Percentiles rank a stretch among this genome's conserved stretches.
Evolutionary conservation across 2,888 invertebrate genomes (phyloP).

Genomic region (Eilema caniola): DNA sequence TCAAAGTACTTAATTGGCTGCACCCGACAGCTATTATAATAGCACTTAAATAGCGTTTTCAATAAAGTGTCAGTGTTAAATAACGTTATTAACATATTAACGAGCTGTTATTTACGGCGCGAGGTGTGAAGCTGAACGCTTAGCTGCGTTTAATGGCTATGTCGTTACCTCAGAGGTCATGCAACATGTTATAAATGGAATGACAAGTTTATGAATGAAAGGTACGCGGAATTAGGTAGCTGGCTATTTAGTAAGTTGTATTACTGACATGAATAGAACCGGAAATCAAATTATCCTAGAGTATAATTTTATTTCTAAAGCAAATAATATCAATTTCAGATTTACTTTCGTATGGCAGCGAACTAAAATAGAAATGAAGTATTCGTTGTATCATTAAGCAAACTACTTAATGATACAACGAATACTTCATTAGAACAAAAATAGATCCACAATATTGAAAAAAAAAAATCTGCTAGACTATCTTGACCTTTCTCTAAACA

Average conservation of each 20-base stretch:
- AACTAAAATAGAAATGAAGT: too few species aligned
- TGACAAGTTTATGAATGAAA: constrained; percentile 6
- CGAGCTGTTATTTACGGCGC: constrained; percentile 6
- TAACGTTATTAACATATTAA: constrained; percentile 15
- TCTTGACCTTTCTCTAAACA: constrained; percentile 35
- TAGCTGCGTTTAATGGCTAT: background rate
- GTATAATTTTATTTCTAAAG: too few species aligned
- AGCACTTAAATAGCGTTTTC: constrained; percentile 15
- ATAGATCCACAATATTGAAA: constrained; percentile 41
- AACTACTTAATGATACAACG: background rate
- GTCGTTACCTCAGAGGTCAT: background rate
- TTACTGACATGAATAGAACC: background rate
- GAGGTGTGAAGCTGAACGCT: constrained; percentile 13
- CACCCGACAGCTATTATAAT: constrained; percentile 15
- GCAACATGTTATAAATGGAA: background rate
- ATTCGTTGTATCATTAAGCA: too few species aligned
- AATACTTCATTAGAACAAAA: constrained; percentile 42
- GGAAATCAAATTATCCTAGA: too few species aligned
- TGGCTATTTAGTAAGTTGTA: background rate
- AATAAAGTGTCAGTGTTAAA: constrained; percentile 13
- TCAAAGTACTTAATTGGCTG: constrained; percentile 20
- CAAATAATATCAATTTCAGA: constrained; percentile 8
- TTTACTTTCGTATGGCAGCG: background rate
- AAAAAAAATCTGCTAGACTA: constrained; percentile 32
- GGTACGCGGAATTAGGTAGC: background rate